Conservation (phyloP, 2,797 vertebrate species). For the Coregonus suidteri region DNA sequence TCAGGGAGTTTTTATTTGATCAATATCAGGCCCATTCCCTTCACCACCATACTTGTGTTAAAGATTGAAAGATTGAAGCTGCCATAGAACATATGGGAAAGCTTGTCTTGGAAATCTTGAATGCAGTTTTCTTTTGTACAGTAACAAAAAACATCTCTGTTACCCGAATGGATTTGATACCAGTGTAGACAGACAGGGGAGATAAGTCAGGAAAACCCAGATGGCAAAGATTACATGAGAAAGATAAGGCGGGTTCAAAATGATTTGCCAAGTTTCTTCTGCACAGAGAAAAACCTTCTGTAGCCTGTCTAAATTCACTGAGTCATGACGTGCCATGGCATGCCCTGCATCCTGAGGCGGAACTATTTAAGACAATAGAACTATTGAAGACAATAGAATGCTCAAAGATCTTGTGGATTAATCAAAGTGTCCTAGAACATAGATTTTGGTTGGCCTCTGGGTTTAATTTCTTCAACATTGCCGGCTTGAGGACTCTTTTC, state of each 20-base stretch:
- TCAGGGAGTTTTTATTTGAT: conserved; percentile 4
- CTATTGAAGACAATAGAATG: conserved; percentile 36
- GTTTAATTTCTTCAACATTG: conserved; percentile 14
- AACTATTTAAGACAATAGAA: conserved; percentile 39
- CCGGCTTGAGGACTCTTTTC: conserved; percentile 21
- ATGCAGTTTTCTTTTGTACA: background rate
- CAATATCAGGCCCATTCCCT: background rate
- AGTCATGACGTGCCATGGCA: conserved; percentile 33
- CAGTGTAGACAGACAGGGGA: conserved; percentile 18
- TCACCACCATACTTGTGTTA: background rate
- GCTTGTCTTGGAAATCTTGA: background rate
- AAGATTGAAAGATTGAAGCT: conserved; percentile 26
- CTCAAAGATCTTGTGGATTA: conserved; percentile 65
- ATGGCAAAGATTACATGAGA: background rate
- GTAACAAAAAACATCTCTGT: background rate
- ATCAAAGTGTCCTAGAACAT: conserved; percentile 38
- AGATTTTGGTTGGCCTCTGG: background rate
- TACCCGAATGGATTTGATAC: conserved; percentile 3
- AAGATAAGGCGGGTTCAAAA: conserved; percentile 31
- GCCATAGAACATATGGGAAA: background rate
- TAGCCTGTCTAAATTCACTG: conserved; percentile 47
- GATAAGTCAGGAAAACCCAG: conserved; percentile 8
- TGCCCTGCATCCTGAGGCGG: conserved; percentile 26
- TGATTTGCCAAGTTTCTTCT: conserved; percentile 34
- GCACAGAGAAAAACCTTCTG: conserved; percentile 27